These are phyloP conservation scores for Sclerodermus sp. DNA, from an alignment of 2,888 invertebrate species.

Conservation along the genomic window DNA sequence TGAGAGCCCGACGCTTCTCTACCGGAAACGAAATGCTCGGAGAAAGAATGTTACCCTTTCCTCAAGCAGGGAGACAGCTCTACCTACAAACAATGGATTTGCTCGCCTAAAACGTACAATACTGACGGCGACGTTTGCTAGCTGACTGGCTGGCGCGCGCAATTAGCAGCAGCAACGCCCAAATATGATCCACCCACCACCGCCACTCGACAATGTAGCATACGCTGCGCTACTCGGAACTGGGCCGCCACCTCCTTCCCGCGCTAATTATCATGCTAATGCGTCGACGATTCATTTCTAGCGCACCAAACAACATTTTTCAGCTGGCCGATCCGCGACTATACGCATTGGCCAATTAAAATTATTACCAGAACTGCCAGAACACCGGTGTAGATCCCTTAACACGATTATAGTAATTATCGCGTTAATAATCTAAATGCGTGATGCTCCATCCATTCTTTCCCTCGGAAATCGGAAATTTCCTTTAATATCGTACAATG, in stretches of 20 bases:
- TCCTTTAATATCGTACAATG: background rate
- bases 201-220: conserved; percentile 5
- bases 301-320: no score
- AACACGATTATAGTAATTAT: no score
- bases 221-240: background rate
- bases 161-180: conserved; percentile 20
- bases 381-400: no score
- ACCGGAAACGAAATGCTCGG: background rate
- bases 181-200: conserved; percentile 23
- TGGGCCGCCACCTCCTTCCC: background rate
- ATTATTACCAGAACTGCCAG: no score
- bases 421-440: no score
- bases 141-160: conserved; percentile 10
- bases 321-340: no score
- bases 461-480: background rate
- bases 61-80: background rate
- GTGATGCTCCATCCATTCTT: background rate
- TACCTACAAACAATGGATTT: background rate
- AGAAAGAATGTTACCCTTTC: background rate
- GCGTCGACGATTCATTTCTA: background rate
- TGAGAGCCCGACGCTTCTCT: conserved; percentile 7
- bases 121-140: background rate
- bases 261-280: background rate
- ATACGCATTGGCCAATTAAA: no score
- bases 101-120: background rate